Conservation (phyloP, 2,113 vertebrate genomes). For the Herpetotheres cachinnans region DNA sequence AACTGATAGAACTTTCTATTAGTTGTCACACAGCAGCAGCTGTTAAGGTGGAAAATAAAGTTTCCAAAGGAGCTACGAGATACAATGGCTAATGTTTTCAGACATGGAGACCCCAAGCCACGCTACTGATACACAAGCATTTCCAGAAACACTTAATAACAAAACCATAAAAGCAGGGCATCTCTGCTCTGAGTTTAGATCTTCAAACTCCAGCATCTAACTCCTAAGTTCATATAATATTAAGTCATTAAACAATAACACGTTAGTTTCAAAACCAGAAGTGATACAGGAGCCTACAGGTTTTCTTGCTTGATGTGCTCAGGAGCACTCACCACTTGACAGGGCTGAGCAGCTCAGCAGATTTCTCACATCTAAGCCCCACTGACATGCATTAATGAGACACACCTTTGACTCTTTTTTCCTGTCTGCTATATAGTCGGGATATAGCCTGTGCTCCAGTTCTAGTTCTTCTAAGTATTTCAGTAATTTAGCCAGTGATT, state of each 20-base stretch:
- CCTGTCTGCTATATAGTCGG: neutral
- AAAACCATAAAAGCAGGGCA: neutral
- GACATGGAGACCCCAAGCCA: neutral
- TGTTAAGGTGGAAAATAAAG: neutral
- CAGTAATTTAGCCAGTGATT: neutral
- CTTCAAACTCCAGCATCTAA: neutral
- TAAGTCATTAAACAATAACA: neutral
- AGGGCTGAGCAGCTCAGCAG: neutral
- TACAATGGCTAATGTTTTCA: neutral
- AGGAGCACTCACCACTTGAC: neutral
- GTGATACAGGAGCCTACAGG: neutral
- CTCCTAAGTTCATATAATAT: neutral
- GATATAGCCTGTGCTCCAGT: neutral
- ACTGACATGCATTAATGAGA: neutral
- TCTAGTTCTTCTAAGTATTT: neutral
- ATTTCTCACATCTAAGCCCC: neutral
- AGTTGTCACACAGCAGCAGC: neutral
- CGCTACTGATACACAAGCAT: fast-evolving
- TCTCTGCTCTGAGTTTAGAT: neutral
- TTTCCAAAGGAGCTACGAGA: neutral
- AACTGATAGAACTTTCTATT: neutral
- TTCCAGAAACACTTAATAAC: neutral
- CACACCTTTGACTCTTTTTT: neutral
- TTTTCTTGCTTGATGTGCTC: neutral
- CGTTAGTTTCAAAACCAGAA: neutral